Percentiles rank a stretch among this genome's conserved stretches.
Conservation (phyloP, 2,888 invertebrate species). For the Phyllotreta striolata region DNA sequence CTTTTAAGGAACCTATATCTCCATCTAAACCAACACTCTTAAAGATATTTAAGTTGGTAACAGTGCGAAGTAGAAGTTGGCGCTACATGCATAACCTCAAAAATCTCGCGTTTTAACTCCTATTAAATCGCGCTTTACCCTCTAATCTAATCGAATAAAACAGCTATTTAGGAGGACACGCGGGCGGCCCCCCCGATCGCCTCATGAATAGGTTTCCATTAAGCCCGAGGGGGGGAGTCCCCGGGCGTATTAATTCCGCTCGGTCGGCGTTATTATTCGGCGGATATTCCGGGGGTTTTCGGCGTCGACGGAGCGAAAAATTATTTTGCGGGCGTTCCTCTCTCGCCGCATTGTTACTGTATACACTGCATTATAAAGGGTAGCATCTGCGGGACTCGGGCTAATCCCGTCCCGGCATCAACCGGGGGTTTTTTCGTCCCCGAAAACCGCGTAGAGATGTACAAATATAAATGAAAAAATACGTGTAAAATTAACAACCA, state of each 20-base stretch:
- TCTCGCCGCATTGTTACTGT: slow-evolving; percentile 56
- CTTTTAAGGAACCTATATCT: too few species aligned
- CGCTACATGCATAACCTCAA: too few species aligned
- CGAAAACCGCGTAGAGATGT: too few species aligned
- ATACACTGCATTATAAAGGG: slow-evolving; percentile 29
- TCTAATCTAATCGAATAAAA: too few species aligned
- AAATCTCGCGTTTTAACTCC: too few species aligned
- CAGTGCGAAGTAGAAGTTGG: too few species aligned
- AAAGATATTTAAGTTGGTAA: too few species aligned
- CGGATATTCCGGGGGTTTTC: slow-evolving; percentile 55
- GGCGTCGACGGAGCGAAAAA: slow-evolving; percentile 56
- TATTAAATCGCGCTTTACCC: too few species aligned
- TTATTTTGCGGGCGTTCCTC: slow-evolving; percentile 60
- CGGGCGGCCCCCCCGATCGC: background rate
- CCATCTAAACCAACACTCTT: too few species aligned
- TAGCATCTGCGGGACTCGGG: slow-evolving; percentile 1
- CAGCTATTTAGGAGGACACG: too few species aligned
- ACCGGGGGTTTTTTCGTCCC: too few species aligned
- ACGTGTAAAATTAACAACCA: slow-evolving; percentile 30
- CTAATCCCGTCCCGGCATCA: too few species aligned
- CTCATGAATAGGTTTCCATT: slow-evolving; percentile 36
- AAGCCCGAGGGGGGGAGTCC: slow-evolving; percentile 41
- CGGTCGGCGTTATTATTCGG: slow-evolving; percentile 58
- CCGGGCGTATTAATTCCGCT: slow-evolving; percentile 57
- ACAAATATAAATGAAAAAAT: slow-evolving; percentile 3